Conservation (phyloP, 2,888 invertebrate genomes). For the Furcula furcula region DNA sequence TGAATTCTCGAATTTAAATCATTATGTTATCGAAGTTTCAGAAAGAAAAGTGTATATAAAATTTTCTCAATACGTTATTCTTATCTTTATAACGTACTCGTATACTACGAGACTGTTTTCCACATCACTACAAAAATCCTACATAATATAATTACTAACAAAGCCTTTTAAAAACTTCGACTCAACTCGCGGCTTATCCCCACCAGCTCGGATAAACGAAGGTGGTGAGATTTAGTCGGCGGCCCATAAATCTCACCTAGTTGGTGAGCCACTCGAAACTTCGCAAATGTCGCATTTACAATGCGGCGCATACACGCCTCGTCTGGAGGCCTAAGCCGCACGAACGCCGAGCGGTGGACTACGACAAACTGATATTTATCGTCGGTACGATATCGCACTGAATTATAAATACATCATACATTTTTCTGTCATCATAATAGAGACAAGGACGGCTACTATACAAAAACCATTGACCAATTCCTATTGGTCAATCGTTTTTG, state of each 20-base stretch:
- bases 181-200: conserved; percentile 28
- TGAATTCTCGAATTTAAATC: too few relatives aligned
- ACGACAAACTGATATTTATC: conserved; percentile 70
- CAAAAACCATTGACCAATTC: too few relatives aligned
- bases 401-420: conserved; percentile 31
- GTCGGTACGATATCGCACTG: conserved; percentile 43
- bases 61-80: too few relatives aligned
- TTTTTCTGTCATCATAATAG: too few relatives aligned
- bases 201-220: conserved; percentile 40
- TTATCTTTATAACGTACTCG: too few relatives aligned
- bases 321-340: conserved; percentile 40
- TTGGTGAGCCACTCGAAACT: conserved; percentile 39
- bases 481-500: too few relatives aligned
- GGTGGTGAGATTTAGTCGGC: conserved; percentile 48
- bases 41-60: too few relatives aligned
- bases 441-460: too few relatives aligned
- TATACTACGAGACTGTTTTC: too few relatives aligned
- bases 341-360: conserved; percentile 22
- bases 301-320: conserved; percentile 56
- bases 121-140: too few relatives aligned
- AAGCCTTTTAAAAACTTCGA: conserved; percentile 17
- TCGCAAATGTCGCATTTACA: conserved; percentile 67
- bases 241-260: conserved; percentile 48
- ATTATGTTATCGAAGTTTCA: too few relatives aligned
- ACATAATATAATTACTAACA: too few relatives aligned